phyloP scores from a whole-genome alignment of 2,888 invertebrate species.

The Poecilus cupreus region DNA sequence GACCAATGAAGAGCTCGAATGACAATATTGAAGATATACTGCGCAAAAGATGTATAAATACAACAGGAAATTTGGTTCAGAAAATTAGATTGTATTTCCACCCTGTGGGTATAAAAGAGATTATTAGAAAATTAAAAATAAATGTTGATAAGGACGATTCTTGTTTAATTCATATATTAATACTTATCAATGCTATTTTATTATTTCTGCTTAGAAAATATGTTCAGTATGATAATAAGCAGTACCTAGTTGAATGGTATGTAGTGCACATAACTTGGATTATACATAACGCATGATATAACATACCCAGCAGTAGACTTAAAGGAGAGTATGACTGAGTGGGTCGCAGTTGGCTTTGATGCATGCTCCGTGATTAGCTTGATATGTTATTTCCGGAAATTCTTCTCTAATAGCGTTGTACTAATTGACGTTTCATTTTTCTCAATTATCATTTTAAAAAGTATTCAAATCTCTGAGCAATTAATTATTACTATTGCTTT shows the following conservation, averaged over 20 bases:
- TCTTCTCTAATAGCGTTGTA: constrained; percentile 38
- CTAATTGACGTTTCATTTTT: constrained; percentile 44
- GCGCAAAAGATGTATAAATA: too few species aligned
- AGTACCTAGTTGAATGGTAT: not conserved
- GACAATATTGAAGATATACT: too few species aligned
- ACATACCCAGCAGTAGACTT: not conserved
- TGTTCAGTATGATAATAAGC: not conserved
- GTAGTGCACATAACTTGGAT: not conserved
- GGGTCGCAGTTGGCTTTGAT: constrained; percentile 41
- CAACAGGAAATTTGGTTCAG: too few species aligned
- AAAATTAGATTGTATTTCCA: too few species aligned
- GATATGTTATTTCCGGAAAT: constrained; percentile 49
- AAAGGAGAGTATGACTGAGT: constrained; percentile 24
- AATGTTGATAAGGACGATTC: too few species aligned
- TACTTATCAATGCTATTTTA: too few species aligned
- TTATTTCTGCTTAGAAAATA: not conserved
- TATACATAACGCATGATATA: not conserved
- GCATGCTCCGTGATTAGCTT: constrained; percentile 39
- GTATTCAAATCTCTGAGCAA: too few species aligned
- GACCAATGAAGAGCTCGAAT: too few species aligned
- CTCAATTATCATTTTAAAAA: not conserved
- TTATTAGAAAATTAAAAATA: too few species aligned
- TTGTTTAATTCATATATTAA: too few species aligned
- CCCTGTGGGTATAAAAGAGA: too few species aligned
- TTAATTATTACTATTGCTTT: constrained; percentile 15